Evolutionary conservation across 2,113 vertebrate species (phyloP), one percentile per base, ranked within the genome.

Genomic region (Gymnogyps californianus): DNA sequence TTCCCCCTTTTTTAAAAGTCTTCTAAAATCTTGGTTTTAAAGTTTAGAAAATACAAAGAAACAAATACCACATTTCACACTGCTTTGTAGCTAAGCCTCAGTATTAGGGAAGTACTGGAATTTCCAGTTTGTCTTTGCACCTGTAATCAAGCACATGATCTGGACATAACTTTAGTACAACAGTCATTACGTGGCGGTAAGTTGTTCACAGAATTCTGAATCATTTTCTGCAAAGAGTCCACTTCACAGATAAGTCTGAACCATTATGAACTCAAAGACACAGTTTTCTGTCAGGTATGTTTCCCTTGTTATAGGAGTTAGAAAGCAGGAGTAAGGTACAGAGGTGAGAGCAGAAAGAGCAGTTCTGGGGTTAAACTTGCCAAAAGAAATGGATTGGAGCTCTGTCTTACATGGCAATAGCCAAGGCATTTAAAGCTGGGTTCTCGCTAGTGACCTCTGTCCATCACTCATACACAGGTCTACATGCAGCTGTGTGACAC

Each of bases 241-340:
- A 36, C 47, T 77, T 70, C 24, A 76, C 26, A 77, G 25, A 6
- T 42, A 61, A 67, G 59, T n/a, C 40, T 32, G 31, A 71, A 82
- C 8, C 24, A 46, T 58, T 52, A 57, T 4, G 22, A 89, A 72
- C 19, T 72, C 29, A 71, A 59, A 79, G 10, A 83, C 24, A 42
- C 1, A 31, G 7, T 65, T 54, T 58, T 55, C 67, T 65, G 5
- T 57, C 52, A 59, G 28, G 13, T 18, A 24, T 0, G 0, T 65
- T 59, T 44, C 26, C n/a, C 26, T 49, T 44, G 28, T 49, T 65
- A 36, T 4, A 55, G 7, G 17, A 40, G 25, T 57, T 57, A 32
- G 34, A 74, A 86, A 83, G 70, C 16, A 34, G 7, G n/a, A 80
- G 46, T 29, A 49, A 46, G 20, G 36, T 28, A n/a, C 46, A 19